A percentile compares a stretch with the other conserved stretches of the same genome.
These are phyloP conservation scores for Macrosoma leucophasiata DNA, from an alignment of 2,888 invertebrate species.

Conservation along the genomic window DNA sequence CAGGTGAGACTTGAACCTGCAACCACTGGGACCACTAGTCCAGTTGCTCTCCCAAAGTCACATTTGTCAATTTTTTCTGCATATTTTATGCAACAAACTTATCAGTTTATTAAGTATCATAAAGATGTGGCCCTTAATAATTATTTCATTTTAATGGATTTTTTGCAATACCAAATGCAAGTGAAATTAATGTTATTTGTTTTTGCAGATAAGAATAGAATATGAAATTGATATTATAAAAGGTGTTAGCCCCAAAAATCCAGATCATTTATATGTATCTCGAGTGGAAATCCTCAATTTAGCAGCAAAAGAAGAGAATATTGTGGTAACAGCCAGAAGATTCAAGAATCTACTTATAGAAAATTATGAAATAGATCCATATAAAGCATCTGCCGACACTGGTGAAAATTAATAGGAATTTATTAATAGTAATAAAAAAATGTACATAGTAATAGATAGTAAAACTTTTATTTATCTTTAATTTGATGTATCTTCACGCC, in stretches of 20 bases:
- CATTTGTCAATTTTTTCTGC: too few species aligned
- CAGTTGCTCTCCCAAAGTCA: too few species aligned
- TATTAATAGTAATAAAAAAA: too few species aligned
- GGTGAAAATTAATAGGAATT: conserved; percentile 29
- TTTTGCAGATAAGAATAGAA: conserved; percentile 75
- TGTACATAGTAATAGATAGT: too few species aligned
- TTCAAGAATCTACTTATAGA: conserved; percentile 83
- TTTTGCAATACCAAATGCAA: too few species aligned
- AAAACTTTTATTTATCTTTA: too few species aligned
- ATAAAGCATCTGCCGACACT: conserved; percentile 41
- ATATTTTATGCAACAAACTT: too few species aligned
- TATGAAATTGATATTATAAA: conserved; percentile 88
- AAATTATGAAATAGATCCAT: conserved; percentile 78
- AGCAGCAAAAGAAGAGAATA: conserved; percentile 70
- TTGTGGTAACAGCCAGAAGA: conserved; percentile 77
- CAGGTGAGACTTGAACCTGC: too few species aligned
- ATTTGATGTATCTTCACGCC: too few species aligned
- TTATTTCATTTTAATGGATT: conserved; percentile 1
- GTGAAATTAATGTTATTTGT: conserved; percentile 2
- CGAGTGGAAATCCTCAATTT: conserved; percentile 79
- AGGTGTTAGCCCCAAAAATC: conserved; percentile 79
- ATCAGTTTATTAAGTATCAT: too few species aligned
- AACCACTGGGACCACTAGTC: too few species aligned
- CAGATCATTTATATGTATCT: conserved; percentile 80
- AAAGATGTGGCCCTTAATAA: conserved; percentile 8